Percentiles rank a stretch among this genome's conserved stretches.
Evolutionary conservation across 2,888 invertebrate genomes (phyloP).

Genomic region (Brenthis ino): DNA sequence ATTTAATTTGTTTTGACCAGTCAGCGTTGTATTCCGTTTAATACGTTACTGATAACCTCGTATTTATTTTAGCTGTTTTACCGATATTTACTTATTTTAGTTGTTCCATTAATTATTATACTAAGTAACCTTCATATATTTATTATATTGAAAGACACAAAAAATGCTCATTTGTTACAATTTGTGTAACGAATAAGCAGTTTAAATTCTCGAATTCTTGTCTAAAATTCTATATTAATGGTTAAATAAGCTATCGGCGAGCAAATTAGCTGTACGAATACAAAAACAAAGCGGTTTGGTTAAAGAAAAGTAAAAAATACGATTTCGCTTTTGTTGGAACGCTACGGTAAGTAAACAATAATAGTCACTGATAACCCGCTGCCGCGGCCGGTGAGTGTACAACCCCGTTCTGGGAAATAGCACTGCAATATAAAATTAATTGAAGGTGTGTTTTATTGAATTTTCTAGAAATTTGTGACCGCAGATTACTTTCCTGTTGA

Average conservation of each 20-base stretch:
- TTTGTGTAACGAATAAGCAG: no score
- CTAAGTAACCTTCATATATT: no score
- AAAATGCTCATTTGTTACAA: no score
- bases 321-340: constrained; percentile 27
- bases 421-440: constrained; percentile 44
- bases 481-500: constrained; percentile 26
- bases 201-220: no score
- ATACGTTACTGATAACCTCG: no score
- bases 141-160: no score
- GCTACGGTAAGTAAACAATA: constrained; percentile 52
- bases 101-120: no score
- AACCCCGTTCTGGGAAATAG: constrained; percentile 50
- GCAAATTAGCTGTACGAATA: constrained; percentile 10
- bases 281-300: constrained; percentile 10
- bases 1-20: no score
- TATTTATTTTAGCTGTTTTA: no score
- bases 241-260: constrained; percentile 7
- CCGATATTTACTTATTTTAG: no score
- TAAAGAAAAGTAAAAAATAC: constrained; percentile 17
- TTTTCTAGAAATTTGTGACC: constrained; percentile 38
- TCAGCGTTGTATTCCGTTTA: no score
- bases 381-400: constrained; percentile 50
- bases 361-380: constrained; percentile 59
- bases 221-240: neutral
- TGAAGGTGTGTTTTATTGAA: constrained; percentile 42